phyloP scores from a whole-genome alignment of 1,140 invertebrate species.

The Trissolcus basalis region DNA sequence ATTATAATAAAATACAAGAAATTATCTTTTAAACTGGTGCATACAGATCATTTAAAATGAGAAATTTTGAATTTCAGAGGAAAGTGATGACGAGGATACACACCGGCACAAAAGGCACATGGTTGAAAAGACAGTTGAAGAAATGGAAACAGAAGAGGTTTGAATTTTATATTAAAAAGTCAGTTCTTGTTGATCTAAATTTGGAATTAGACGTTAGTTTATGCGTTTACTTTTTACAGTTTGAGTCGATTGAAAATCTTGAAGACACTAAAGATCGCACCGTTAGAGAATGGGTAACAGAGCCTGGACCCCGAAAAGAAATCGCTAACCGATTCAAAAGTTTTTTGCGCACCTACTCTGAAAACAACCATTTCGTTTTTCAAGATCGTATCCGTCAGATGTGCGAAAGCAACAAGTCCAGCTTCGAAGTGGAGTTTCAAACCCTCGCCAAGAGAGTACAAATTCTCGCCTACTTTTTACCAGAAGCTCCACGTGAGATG shows the following conservation, averaged over 20 bases:
- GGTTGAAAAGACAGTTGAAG: conserved; percentile 91
- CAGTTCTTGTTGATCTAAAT: neutral
- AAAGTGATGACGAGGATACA: conserved; percentile 79
- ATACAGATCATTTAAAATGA: too few relatives aligned
- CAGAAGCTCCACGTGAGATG: conserved; percentile 98
- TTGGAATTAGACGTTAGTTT: neutral
- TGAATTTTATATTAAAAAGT: too few relatives aligned
- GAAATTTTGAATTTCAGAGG: conserved; percentile 69
- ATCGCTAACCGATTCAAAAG: conserved; percentile 98
- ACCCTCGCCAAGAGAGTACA: conserved; percentile 92
- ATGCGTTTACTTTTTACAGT: conserved; percentile 71
- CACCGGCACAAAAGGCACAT: conserved; percentile 85
- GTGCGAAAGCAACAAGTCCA: conserved; percentile 94
- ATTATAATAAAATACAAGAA: neutral
- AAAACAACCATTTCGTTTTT: conserved; percentile 91
- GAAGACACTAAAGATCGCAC: conserved; percentile 96
- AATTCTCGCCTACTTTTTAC: conserved; percentile 96
- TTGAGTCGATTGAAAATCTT: conserved; percentile 98
- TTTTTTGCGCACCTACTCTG: conserved; percentile 93
- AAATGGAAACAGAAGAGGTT: conserved; percentile 81
- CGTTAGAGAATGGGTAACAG: conserved; percentile 96
- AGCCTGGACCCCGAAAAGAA: conserved; percentile 96
- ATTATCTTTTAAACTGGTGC: too few relatives aligned
- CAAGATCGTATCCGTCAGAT: conserved; percentile 95
- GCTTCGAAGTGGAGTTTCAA: conserved; percentile 96